Conservation (phyloP, 2,113 vertebrate genomes). For the Gallinago undulata region DNA sequence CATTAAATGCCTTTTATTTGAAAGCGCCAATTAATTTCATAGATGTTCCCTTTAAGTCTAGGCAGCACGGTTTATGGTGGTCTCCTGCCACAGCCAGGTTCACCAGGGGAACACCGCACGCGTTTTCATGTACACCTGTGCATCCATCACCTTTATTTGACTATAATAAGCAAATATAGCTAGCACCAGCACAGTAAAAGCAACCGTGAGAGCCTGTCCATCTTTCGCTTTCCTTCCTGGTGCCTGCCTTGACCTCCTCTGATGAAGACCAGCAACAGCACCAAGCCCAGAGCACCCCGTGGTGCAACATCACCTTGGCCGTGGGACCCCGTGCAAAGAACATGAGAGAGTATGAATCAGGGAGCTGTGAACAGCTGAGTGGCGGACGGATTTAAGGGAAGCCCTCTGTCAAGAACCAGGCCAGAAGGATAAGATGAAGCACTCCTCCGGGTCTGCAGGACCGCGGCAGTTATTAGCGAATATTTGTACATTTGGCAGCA, state of each 20-base stretch:
- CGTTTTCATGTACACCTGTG: not conserved
- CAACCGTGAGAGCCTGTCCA: not conserved
- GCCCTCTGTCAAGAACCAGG: constrained; percentile 12
- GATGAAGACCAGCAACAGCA: not conserved
- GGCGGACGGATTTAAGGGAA: not conserved
- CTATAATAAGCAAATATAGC: not conserved
- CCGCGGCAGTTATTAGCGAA: not conserved
- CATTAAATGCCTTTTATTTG: constrained; percentile 57
- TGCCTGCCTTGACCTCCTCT: not conserved
- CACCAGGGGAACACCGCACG: not conserved
- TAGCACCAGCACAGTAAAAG: not conserved
- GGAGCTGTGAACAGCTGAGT: constrained; percentile 14
- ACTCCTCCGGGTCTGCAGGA: constrained; percentile 19
- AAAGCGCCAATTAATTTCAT: constrained; percentile 60
- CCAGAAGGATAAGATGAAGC: constrained; percentile 24
- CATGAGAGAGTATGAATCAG: not conserved
- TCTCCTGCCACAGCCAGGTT: not conserved
- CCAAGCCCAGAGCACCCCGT: not conserved
- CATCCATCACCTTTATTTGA: not conserved
- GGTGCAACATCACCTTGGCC: not conserved
- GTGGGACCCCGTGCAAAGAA: not conserved
- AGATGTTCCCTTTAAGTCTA: not conserved
- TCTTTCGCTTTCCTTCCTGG: not conserved
- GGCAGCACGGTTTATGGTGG: not conserved
- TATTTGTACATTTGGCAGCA: constrained; percentile 57